Conservation (phyloP, 2,797 vertebrate genomes). For the Bradypodion pumilum region DNA sequence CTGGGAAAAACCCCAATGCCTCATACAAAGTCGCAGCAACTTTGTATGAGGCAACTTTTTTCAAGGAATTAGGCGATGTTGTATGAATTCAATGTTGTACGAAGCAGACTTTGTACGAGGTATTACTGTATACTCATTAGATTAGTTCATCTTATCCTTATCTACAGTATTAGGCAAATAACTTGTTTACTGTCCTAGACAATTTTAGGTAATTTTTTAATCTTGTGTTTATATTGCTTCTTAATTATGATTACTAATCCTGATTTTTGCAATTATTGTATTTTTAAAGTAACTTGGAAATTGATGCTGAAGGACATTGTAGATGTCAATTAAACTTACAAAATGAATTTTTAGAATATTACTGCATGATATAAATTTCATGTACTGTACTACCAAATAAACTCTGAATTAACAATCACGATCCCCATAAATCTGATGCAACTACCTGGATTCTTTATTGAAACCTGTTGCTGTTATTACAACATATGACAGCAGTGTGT, state of each 20-base stretch:
- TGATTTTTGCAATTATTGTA: neutral
- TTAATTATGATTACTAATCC: neutral
- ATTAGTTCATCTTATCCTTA: neutral
- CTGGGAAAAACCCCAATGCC: too few species aligned
- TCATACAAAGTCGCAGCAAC: too few species aligned
- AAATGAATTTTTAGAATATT: too few species aligned
- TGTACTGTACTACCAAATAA: neutral
- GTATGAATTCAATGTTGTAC: too few species aligned
- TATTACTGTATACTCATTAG: too few species aligned
- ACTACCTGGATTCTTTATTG: neutral
- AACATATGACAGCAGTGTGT: neutral
- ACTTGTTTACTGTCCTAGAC: neutral
- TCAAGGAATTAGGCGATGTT: too few species aligned
- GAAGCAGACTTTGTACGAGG: too few species aligned
- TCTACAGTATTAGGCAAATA: neutral
- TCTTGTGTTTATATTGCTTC: neutral
- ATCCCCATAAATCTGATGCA: neutral
- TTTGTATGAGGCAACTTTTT: too few species aligned
- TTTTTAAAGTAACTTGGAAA: neutral
- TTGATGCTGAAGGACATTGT: too few species aligned
- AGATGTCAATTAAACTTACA: too few species aligned
- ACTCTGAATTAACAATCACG: neutral
- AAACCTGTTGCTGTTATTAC: too few species aligned
- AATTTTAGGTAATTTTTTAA: neutral
- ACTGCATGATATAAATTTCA: neutral